A percentile compares a stretch with the other conserved stretches of the same genome.
Evolutionary conservation across 2,797 vertebrate genomes (phyloP).

Genomic region (Salmo trutta): DNA sequence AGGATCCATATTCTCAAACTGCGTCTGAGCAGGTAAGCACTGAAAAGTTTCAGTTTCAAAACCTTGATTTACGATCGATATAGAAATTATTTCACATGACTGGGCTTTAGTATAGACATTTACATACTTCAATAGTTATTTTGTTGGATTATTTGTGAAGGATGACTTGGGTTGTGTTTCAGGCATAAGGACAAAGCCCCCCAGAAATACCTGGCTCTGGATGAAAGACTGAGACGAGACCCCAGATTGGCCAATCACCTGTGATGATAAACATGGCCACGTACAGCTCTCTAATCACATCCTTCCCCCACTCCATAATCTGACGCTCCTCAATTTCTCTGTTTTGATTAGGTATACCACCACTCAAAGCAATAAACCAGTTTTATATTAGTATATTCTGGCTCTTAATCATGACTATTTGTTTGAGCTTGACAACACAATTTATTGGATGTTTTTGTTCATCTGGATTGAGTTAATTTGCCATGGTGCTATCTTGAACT

Average conservation of each 20-base stretch:
- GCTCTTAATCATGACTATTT: neutral
- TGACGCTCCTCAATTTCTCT: neutral
- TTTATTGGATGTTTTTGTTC: too few species aligned
- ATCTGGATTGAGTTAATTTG: too few species aligned
- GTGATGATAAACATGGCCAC: conserved; percentile 13
- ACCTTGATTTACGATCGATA: neutral
- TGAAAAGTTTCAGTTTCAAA: neutral
- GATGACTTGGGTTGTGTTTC: conserved; percentile 21
- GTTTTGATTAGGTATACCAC: neutral
- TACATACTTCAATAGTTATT: neutral
- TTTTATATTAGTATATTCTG: neutral
- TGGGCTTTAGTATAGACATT: neutral
- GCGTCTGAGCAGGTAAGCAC: conserved; percentile 74
- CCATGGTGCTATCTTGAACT: too few species aligned
- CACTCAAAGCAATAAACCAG: neutral
- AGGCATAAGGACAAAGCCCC: conserved; percentile 76
- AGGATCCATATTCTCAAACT: conserved; percentile 66
- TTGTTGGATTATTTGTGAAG: neutral
- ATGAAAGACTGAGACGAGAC: conserved; percentile 76
- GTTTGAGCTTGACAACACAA: neutral
- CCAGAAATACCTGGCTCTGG: conserved; percentile 68
- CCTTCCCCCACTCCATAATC: neutral
- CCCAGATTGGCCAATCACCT: conserved; percentile 65
- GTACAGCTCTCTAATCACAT: neutral
- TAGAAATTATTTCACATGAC: neutral